Base-by-base conservation (phyloP, 1,140 invertebrate genomes). In the Drusus annulatus region DNA sequence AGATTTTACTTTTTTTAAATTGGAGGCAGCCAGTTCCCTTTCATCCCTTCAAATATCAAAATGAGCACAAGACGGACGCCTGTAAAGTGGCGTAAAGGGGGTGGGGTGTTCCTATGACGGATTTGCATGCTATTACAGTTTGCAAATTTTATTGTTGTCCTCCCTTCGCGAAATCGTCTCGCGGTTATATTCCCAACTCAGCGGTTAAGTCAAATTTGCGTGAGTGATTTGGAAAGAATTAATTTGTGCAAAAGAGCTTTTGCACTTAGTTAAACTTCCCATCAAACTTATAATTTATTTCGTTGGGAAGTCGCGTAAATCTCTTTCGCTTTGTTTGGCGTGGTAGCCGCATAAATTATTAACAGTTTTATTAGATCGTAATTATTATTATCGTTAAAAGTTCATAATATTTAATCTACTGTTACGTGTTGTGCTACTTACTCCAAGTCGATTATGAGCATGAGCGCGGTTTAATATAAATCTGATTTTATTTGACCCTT, bases 121-220 rank as follows among this genome's bases (percentile, higher is more conserved):
- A 76, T 76, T 63, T 63, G 31, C 58, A 76, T 76, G 60, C 63
- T 50, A 76, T 76, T 63, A 76, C 52, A 54, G 51, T 74, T 74
- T 74, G 71, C 71, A 74, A 74, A 56, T 74, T 74, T 19, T 54
- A 25, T 17, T 73, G 23, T 56, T 65, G 23, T n/a, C 62, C 62
- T 28, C 21, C 21, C n/a, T 65, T 65, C 21, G 62, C 28, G 28
- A 65, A 21, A 65, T 45, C 36, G 36, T 45, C 36, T 45, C 36
- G 36, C 36, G 36, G 36, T 45, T 45, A 45, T 45, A 45, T 45
- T 45, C 36, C 36, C 16, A 65, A 25, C 28, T 25, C 21, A 1
- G 62, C 62, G n/a, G 23, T 65, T 8, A 13, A 65, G 62, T 65
- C 62, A 65, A 65, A 25, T 65, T 65, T 65, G 28, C 28, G 23